Conservation (phyloP, 2,113 vertebrate genomes). For the Morone chrysops region DNA sequence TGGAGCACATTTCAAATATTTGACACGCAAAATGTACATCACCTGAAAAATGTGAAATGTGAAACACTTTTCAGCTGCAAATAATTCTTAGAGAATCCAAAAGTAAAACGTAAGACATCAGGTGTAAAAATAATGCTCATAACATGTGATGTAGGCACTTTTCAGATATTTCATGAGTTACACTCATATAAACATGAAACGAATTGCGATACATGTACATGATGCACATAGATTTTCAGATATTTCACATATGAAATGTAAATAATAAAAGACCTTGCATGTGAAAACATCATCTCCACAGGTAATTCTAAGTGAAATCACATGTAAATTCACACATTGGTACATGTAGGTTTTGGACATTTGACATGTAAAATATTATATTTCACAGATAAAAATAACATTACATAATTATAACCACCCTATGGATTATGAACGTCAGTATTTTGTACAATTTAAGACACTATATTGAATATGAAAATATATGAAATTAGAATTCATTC, state of each 20-base stretch:
- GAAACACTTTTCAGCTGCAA: too few relatives aligned
- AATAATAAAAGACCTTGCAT: background rate
- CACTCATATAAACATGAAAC: too few relatives aligned
- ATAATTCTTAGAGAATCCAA: too few relatives aligned
- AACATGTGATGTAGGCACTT: too few relatives aligned
- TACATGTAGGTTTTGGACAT: background rate
- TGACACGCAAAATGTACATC: too few relatives aligned
- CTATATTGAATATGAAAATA: too few relatives aligned
- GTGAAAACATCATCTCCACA: background rate
- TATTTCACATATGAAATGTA: background rate
- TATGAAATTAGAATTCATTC: background rate
- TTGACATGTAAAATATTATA: background rate
- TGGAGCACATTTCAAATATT: too few relatives aligned
- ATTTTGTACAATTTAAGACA: background rate
- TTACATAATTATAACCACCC: background rate
- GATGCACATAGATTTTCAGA: background rate
- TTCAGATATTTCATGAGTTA: background rate
- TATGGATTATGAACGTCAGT: background rate
- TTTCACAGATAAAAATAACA: background rate
- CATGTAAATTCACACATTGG: background rate
- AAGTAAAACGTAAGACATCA: too few relatives aligned
- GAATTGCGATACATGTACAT: too few relatives aligned
- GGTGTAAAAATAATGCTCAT: too few relatives aligned
- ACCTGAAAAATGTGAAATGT: too few relatives aligned
- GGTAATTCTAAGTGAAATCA: background rate